Percentiles rank a stretch among this genome's conserved stretches.
phyloP scores from a whole-genome alignment of 2,797 vertebrate genomes.

The Enteromius trimaculatus region DNA sequence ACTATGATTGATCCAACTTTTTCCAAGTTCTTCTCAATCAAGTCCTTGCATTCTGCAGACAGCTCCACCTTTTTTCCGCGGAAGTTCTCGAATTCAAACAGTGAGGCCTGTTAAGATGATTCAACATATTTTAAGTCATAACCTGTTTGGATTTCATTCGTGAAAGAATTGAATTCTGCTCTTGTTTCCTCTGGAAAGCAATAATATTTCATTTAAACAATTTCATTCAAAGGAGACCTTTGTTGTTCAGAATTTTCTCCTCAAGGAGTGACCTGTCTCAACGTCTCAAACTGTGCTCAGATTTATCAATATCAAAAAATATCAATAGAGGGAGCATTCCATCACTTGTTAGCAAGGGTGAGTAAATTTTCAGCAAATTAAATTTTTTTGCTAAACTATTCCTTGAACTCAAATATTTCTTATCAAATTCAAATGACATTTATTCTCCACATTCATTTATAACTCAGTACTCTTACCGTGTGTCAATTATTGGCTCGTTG shows the following conservation, averaged over 20 bases:
- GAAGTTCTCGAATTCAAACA: slow-evolving; percentile 91
- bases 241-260: not conserved
- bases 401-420: not conserved
- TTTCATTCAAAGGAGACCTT: not conserved
- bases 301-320: not conserved
- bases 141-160: not conserved
- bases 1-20: slow-evolving; percentile 91
- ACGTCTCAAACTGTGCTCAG: not conserved
- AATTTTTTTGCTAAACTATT: not conserved
- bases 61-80: slow-evolving; percentile 85
- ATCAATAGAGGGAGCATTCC: too few relatives aligned
- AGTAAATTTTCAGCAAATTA: not conserved
- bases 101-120: slow-evolving; percentile 73
- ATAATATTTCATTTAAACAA: not conserved
- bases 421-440: not conserved
- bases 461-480: not conserved
- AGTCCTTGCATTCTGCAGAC: slow-evolving; percentile 83
- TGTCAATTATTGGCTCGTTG: not conserved
- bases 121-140: not conserved
- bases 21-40: slow-evolving; percentile 83
- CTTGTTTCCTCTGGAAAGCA: not conserved
- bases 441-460: not conserved
- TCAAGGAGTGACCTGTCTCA: not conserved
- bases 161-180: too few relatives aligned
- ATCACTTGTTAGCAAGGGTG: not conserved